Conservation (phyloP, 2,113 vertebrate species). For the Dipodomys ordii region DNA sequence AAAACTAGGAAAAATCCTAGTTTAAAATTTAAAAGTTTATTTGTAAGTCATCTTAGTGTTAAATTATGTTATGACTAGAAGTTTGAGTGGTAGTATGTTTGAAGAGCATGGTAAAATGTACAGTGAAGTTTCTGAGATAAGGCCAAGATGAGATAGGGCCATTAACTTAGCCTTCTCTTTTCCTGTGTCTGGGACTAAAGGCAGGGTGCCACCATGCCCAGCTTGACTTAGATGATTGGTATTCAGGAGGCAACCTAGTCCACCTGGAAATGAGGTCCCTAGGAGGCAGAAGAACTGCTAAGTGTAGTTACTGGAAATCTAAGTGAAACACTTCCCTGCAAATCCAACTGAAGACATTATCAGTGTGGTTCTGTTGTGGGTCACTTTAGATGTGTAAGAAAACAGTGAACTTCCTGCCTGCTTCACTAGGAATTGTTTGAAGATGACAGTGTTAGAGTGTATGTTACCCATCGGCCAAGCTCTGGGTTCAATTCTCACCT, state of each 20-base stretch:
- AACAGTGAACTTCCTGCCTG: slow-evolving; percentile 28
- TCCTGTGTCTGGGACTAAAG: too few species aligned
- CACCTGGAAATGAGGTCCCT: background rate
- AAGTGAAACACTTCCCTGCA: slow-evolving; percentile 37
- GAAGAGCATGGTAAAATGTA: background rate
- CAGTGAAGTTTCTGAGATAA: background rate
- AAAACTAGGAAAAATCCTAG: slow-evolving; percentile 10
- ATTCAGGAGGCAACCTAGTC: background rate
- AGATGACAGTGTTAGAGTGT: background rate
- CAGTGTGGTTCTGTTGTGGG: background rate
- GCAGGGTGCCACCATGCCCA: too few species aligned
- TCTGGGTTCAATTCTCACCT: too few species aligned
- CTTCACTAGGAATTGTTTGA: slow-evolving; percentile 46
- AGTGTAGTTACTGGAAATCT: slow-evolving; percentile 28
- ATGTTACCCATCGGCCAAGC: too few species aligned
- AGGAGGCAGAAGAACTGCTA: background rate
- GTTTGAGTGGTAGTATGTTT: background rate
- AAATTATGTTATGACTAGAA: background rate
- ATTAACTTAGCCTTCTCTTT: too few species aligned
- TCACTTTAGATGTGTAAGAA: background rate
- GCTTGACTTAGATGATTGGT: background rate
- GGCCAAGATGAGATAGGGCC: too few species aligned
- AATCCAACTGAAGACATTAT: background rate
- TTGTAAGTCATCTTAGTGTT: background rate
- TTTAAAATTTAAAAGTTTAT: background rate